A percentile compares a stretch with the other conserved stretches of the same genome.
Evolutionary conservation across 1,140 invertebrate genomes (phyloP).

Genomic region (Patella vulgata): DNA sequence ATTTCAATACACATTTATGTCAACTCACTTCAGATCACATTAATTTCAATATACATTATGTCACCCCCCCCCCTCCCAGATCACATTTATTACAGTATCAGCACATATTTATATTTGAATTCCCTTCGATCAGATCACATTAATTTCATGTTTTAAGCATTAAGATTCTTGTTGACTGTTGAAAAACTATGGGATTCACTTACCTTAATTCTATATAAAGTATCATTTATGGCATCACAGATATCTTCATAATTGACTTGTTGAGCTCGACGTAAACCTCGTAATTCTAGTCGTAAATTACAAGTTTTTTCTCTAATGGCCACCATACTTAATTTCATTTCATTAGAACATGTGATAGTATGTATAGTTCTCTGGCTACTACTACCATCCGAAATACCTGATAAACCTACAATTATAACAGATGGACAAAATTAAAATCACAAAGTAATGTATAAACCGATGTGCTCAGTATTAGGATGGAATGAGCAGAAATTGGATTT

Average conservation of each 20-base stretch:
- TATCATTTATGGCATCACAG: conserved; percentile 88
- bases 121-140: no score
- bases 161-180: no score
- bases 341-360: conserved; percentile 21
- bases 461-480: no score
- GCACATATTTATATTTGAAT: no score
- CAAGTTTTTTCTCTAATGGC: conserved; percentile 71
- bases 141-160: no score
- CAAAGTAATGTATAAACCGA: no score
- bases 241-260: conserved; percentile 90
- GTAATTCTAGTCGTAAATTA: conserved; percentile 87
- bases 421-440: no score
- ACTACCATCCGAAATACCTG: conserved; percentile 32
- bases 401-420: conserved; percentile 32
- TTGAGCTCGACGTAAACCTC: conserved; percentile 86
- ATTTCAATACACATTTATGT: neutral
- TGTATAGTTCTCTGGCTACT: neutral
- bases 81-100: no score
- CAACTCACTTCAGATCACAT: neutral
- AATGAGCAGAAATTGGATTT: no score
- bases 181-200: no score
- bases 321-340: conserved; percentile 39
- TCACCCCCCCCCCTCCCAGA: no score
- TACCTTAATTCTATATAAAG: conserved; percentile 70
- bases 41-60: neutral